phyloP scores from a whole-genome alignment of 2,888 invertebrate genomes.

The Aquatica leii region DNA sequence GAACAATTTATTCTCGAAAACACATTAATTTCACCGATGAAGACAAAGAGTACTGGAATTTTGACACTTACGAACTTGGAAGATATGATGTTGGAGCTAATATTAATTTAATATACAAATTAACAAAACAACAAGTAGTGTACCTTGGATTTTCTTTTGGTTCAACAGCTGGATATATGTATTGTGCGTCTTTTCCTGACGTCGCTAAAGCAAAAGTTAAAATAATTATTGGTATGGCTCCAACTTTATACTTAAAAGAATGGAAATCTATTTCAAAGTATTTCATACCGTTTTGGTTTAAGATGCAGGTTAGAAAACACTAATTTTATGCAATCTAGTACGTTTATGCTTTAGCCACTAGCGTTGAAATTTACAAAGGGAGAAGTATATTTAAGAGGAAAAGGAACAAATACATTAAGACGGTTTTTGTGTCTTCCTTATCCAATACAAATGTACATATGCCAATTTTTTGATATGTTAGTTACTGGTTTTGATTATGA shows the following conservation, averaged over 20 bases:
- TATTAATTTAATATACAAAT: slow-evolving; percentile 32
- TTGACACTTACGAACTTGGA: slow-evolving; percentile 40
- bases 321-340: too few relatives aligned
- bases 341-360: not conserved
- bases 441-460: slow-evolving; percentile 37
- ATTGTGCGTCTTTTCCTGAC: slow-evolving; percentile 70
- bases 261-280: not conserved
- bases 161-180: slow-evolving; percentile 72
- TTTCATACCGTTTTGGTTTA: not conserved
- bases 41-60: slow-evolving; percentile 54
- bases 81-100: slow-evolving; percentile 33
- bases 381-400: not conserved
- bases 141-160: slow-evolving; percentile 91
- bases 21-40: slow-evolving; percentile 48
- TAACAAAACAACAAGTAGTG: slow-evolving; percentile 56
- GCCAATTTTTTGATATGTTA: slow-evolving; percentile 34
- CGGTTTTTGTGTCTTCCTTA: slow-evolving; percentile 28
- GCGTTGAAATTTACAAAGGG: slow-evolving; percentile 13
- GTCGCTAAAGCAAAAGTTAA: slow-evolving; percentile 71
- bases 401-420: not conserved
- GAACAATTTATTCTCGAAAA: slow-evolving; percentile 17
- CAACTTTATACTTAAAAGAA: slow-evolving; percentile 46
- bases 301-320: too few relatives aligned
- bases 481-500: slow-evolving; percentile 33
- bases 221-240: slow-evolving; percentile 68